phyloP scores from a whole-genome alignment of 2,113 vertebrate genomes.

The Geococcyx californianus region DNA sequence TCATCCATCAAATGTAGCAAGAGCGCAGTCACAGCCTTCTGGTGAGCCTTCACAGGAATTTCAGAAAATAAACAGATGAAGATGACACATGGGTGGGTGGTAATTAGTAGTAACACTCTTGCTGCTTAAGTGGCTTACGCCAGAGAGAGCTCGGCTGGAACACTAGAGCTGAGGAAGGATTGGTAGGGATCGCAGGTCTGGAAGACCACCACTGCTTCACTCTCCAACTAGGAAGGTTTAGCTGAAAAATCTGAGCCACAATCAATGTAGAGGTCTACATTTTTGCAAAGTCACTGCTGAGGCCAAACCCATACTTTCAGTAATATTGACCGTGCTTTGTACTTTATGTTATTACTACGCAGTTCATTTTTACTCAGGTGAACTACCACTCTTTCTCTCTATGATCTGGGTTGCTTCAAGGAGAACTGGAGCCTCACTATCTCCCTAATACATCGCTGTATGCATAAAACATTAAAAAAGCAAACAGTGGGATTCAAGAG shows the following conservation, averaged over 20 bases:
- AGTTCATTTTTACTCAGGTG: neutral
- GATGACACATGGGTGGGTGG: neutral
- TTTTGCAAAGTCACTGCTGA: neutral
- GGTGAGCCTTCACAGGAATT: neutral
- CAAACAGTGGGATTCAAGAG: slow-evolving; percentile 21
- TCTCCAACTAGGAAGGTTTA: neutral
- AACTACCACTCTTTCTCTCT: neutral
- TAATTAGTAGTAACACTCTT: neutral
- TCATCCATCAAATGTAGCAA: neutral
- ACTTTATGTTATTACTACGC: neutral
- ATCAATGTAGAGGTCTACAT: neutral
- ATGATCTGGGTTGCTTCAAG: neutral
- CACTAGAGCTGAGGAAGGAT: neutral
- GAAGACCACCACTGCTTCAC: neutral
- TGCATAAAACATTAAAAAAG: neutral
- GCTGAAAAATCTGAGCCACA: neutral
- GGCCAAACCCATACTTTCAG: neutral
- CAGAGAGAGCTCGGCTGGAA: neutral
- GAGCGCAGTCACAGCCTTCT: neutral
- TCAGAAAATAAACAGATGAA: neutral
- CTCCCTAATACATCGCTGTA: neutral
- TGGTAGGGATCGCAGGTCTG: neutral
- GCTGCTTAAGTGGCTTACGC: neutral
- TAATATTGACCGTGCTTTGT: neutral
- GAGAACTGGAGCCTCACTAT: neutral